Percentiles rank a stretch among this genome's conserved stretches.
Conservation (phyloP, 2,888 invertebrate species). For the Coecobrya sp. region DNA sequence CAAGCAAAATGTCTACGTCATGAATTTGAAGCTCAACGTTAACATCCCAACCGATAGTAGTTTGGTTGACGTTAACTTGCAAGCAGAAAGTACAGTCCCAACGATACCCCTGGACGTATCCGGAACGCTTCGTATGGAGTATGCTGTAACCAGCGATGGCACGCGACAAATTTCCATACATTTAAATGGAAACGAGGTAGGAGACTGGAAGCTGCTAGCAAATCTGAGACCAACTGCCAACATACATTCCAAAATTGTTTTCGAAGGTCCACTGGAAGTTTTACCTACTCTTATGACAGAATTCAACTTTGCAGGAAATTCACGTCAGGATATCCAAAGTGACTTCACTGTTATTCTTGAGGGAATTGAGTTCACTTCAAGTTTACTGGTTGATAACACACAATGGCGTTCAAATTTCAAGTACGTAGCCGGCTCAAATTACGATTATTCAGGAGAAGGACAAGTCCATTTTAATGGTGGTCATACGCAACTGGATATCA, state of each 20-base stretch:
- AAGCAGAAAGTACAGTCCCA: slow-evolving; percentile 84
- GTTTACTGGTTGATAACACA: slow-evolving; percentile 3
- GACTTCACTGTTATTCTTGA: slow-evolving; percentile 69
- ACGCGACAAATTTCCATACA: slow-evolving; percentile 80
- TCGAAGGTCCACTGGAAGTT: slow-evolving; percentile 73
- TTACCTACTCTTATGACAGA: slow-evolving; percentile 62
- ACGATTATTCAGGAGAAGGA: slow-evolving; percentile 13
- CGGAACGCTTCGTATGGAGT: slow-evolving; percentile 82
- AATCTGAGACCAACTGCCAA: slow-evolving; percentile 76
- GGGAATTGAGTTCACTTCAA: slow-evolving; percentile 66
- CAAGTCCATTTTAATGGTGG: slow-evolving; percentile 36
- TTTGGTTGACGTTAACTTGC: slow-evolving; percentile 82
- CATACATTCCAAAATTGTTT: slow-evolving; percentile 78
- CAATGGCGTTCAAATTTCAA: slow-evolving; percentile 11
- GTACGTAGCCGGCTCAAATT: not conserved
- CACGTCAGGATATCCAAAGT: slow-evolving; percentile 78
- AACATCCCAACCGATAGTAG: slow-evolving; percentile 77
- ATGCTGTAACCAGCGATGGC: slow-evolving; percentile 81
- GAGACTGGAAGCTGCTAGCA: slow-evolving; percentile 84
- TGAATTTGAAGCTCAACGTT: slow-evolving; percentile 80
- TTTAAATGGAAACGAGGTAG: slow-evolving; percentile 79
- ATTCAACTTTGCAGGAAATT: slow-evolving; percentile 77
- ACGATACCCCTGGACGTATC: slow-evolving; percentile 80
- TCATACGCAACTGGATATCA: slow-evolving; percentile 36
- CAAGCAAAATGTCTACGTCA: slow-evolving; percentile 80